Base-by-base conservation (phyloP, 2,113 vertebrate species). In the Benitochromis conjunctus region DNA sequence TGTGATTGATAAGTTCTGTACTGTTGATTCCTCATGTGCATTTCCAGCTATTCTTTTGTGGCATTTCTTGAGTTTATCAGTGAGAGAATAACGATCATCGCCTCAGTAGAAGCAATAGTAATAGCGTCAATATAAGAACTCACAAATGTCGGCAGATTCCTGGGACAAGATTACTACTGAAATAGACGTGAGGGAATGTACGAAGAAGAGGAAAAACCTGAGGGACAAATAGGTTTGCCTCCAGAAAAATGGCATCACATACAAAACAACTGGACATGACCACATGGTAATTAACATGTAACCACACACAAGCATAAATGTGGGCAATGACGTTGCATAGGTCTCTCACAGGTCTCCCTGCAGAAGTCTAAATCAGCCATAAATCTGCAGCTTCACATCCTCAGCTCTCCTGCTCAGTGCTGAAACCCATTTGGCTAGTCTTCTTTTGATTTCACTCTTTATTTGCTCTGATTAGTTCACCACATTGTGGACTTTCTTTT, bases 261-360 rank as follows among this genome's bases (percentile, higher is more conserved):
- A 66, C 34, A 66, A 66, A 38, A 21, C 2, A 66, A 66, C 1
- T 38, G 11, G 60, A 66, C 60, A 66, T 21, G 19, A 38, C 11
- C 34, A 64, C 34, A 21, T 38, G 34, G 19, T 64, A 64, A 64
- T 64, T 64, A 64, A 38, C 60, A 64, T n/a, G 38, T n/a, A 34
- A 62, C 29, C 29, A 62, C 58, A 62, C 29, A 34, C 58, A 34
- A 31, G 58, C 16, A 62, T 62, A 62, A 4, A 62, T 19, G 58
- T 62, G 29, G 58, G 6, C 29, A 34, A 34, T 12, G 9, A 21
- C n/a, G 21, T 38, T 64, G 60, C 60, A 64, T 38, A 21, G 60
- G 58, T 62, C 58, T 62, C 29, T 62, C 29, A 34, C 34, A 62
- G 29, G 60, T 64, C 34, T 38, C 34, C 31, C 18, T 64, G 60